Conservation (phyloP, 2,888 invertebrate genomes). For the Ectemnius lituratus region DNA sequence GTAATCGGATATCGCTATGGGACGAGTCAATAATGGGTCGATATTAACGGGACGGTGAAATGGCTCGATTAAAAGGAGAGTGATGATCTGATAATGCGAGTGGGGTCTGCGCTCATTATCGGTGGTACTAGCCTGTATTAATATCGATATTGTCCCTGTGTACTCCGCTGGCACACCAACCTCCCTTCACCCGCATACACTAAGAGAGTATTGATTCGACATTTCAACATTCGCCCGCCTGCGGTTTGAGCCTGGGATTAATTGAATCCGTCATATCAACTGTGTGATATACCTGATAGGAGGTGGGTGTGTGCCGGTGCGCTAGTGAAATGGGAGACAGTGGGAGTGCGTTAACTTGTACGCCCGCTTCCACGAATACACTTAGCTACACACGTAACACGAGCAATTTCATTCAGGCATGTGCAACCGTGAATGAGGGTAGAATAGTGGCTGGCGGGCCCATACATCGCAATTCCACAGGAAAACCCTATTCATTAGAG, state of each 20-base stretch:
- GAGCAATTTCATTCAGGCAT: not conserved
- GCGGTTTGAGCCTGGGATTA: not conserved
- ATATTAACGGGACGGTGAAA: no score
- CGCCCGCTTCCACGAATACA: not conserved
- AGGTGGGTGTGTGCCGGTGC: not conserved
- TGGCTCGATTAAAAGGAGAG: no score
- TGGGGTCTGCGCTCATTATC: no score
- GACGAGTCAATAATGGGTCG: no score
- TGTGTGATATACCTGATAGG: not conserved
- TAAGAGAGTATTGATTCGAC: not conserved
- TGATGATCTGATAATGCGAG: no score
- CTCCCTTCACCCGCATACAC: no score
- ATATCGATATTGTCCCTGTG: no score
- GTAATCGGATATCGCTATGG: no score
- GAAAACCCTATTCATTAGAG: not conserved
- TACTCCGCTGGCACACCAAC: no score
- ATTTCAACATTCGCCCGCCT: constrained; percentile 1
- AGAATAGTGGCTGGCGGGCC: not conserved
- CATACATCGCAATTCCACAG: not conserved
- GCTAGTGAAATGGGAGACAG: no score
- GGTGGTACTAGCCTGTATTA: no score
- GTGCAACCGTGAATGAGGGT: not conserved
- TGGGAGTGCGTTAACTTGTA: no score
- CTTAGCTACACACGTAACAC: not conserved
- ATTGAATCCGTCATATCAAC: constrained; percentile 5